Conservation (phyloP, 2,113 vertebrate genomes). For the Junco hyemalis region DNA sequence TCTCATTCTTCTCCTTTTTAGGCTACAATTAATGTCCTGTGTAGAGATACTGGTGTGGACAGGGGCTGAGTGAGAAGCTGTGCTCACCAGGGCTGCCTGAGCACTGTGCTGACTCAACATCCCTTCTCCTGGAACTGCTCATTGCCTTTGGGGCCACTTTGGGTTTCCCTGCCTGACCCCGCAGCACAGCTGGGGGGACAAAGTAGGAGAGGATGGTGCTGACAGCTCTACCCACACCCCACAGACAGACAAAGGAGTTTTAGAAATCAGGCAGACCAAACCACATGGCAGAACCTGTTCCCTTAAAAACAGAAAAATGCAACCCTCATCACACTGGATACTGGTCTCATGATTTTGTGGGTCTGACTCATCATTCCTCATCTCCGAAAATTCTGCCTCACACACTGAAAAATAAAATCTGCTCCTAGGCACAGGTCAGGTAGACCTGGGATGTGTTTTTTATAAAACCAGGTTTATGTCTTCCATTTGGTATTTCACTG, state of each 20-base stretch:
- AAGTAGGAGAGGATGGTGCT: rapidly evolving
- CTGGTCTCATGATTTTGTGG: not conserved
- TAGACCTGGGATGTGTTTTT: not conserved
- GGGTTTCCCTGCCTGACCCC: not conserved
- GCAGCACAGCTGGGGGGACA: not conserved
- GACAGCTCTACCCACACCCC: not conserved
- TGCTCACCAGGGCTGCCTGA: not conserved
- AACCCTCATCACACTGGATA: not conserved
- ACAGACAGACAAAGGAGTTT: not conserved
- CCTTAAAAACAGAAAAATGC: conserved; percentile 7
- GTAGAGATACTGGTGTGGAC: not conserved
- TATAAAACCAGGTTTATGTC: not conserved
- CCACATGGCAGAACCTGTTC: not conserved
- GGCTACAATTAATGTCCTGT: not conserved
- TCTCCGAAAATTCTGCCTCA: not conserved
- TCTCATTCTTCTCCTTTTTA: not conserved
- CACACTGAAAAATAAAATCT: conserved; percentile 16
- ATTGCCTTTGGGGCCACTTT: not conserved
- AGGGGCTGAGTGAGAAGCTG: not conserved
- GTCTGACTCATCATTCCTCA: conserved; percentile 23
- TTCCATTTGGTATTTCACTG: not conserved
- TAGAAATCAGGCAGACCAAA: not conserved
- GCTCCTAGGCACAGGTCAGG: not conserved
- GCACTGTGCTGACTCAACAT: not conserved
- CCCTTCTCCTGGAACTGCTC: not conserved